A percentile compares a stretch with the other conserved stretches of the same genome.
phyloP scores from a whole-genome alignment of 2,113 vertebrate genomes.

The Xenopus borealis region DNA sequence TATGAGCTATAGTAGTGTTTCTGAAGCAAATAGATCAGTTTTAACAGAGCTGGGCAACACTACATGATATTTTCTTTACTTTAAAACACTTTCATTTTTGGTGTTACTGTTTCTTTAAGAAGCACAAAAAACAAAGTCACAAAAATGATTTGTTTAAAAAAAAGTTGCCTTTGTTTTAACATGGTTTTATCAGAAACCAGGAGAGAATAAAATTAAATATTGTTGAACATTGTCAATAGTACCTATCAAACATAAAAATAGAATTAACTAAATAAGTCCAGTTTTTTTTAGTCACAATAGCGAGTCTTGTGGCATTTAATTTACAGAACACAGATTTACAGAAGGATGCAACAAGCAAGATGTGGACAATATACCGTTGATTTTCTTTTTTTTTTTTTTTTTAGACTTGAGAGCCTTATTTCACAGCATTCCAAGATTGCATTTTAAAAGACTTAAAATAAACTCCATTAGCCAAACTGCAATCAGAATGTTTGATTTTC shows the following conservation, averaged over 20 bases:
- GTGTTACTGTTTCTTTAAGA: no score
- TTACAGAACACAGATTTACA: slow-evolving; percentile 4
- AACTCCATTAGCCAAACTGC: slow-evolving; percentile 4
- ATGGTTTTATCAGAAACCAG: no score
- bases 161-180: no score
- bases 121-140: no score
- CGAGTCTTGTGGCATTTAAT: slow-evolving; percentile 2
- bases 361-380: background rate
- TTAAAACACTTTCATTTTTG: no score
- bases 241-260: background rate
- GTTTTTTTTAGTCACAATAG: background rate
- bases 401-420: slow-evolving; percentile 11
- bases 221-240: no score
- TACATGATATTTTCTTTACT: no score
- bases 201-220: no score
- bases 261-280: background rate
- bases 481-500: background rate
- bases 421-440: background rate
- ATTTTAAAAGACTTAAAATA: background rate
- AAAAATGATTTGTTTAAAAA: no score
- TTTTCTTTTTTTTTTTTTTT: slow-evolving; percentile 8
- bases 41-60: no score
- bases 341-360: slow-evolving; percentile 8
- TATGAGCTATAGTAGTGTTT: no score
- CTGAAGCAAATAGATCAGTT: no score